phyloP scores from a whole-genome alignment of 1,140 invertebrate species.

The Bombyx mori region DNA sequence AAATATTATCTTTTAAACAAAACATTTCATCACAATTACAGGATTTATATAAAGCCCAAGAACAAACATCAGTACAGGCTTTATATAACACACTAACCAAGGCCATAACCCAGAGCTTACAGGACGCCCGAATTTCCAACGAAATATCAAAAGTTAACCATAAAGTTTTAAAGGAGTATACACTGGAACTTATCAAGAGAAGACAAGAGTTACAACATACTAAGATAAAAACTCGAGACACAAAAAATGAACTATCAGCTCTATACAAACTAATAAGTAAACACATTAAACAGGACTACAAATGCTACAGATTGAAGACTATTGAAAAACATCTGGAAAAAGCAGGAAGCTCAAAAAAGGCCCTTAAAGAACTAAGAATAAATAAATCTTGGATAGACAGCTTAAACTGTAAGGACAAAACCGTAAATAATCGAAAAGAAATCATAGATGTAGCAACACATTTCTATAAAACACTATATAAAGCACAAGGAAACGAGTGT shows the following conservation, averaged over 20 bases:
- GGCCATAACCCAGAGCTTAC: too few species aligned
- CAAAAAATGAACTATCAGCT: conserved; percentile 2
- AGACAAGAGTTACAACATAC: conserved; percentile 1
- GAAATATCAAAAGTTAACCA: neutral
- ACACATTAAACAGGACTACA: conserved; percentile 1
- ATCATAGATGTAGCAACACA: conserved; percentile 3
- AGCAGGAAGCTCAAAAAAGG: conserved; percentile 2
- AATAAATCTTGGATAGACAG: neutral
- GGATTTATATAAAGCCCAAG: too few species aligned
- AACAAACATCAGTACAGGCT: too few species aligned
- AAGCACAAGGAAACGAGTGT: neutral
- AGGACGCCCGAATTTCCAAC: too few species aligned
- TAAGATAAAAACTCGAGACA: neutral
- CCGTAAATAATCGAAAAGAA: conserved; percentile 1
- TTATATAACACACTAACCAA: too few species aligned
- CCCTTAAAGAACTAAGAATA: conserved; percentile 2
- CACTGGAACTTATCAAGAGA: conserved; percentile 1
- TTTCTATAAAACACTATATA: conserved; percentile 3
- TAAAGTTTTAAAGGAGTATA: neutral
- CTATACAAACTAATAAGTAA: neutral
- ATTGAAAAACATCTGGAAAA: neutral
- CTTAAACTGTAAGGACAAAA: neutral
- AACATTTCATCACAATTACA: too few species aligned
- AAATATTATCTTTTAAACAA: too few species aligned
- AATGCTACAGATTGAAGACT: neutral